Base-by-base conservation (phyloP, 2,797 vertebrate species). In the Scarus forsteni region DNA sequence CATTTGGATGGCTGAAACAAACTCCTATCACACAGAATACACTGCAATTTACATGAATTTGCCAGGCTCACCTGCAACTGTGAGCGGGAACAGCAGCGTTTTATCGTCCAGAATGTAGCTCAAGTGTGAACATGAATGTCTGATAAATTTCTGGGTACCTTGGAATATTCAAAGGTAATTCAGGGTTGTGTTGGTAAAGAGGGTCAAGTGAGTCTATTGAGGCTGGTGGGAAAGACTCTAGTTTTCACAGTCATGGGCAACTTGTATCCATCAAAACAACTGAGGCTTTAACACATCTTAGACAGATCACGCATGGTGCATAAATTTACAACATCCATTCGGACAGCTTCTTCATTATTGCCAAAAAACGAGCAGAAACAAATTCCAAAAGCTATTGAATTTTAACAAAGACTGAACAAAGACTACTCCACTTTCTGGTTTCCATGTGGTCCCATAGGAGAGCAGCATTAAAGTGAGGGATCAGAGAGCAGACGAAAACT, bases 261-360 rank as follows among this genome's bases (percentile, higher is more conserved):
- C 62, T 70, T 66, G 61, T 38, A 70, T 68, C 60, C 49, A 57
- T 69, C 67, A 48, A 43, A 68, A 62, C 60, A 53, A 54, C 44
- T 12, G 27, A 0, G 8, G 11, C 43, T 36, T 57, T 14, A 54
- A 46, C 60, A 54, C n/a, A 50, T 35, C 43, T 35, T 56, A 15
- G 48, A 54, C 27, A 54, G n/a, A 45, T 36, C 3, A 10, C 4
- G 45, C 15, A 5, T 7, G 9, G 13, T 18, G 38, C 45, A 39
- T 1, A 1, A 67, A 67, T n/a, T 3, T n/a, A 10, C 16, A 13
- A 4, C 1, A 6, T 14, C 39, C 0, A 52, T 39, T 40, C 2
- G 7, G 1, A 19, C 40, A 38, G 44, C n/a, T 48, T 19, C 59
- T 49, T 52, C 10, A 18, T 35, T 40, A 5, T 6, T 19, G 48